Evolutionary conservation across 53 echinoderm and acorn worm species (phyloP).

Genomic region (Mesocentrotus franciscanus): DNA sequence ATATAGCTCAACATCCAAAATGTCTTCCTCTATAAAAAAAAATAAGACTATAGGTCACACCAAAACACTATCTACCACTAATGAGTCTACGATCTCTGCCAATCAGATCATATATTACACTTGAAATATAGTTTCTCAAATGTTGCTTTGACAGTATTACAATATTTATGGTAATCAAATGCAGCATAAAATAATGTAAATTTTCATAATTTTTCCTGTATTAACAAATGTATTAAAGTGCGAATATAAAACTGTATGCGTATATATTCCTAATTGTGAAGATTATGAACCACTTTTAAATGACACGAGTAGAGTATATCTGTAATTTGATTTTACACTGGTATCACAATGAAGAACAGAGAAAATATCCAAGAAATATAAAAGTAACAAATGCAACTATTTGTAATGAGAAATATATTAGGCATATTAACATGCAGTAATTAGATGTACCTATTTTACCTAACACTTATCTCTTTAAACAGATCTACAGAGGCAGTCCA

Average conservation of each 20-base stretch:
- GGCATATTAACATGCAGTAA: no score
- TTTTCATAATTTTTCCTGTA: background rate
- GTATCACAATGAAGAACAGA: no score
- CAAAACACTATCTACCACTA: slow-evolving; percentile 21
- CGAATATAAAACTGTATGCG: background rate
- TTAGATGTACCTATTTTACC: no score
- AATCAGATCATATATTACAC: background rate
- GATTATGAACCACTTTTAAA: no score
- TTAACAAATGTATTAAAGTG: background rate
- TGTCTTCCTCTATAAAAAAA: slow-evolving; percentile 7
- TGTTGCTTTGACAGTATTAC: background rate
- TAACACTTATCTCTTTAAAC: no score
- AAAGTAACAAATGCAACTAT: no score
- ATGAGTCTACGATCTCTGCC: background rate
- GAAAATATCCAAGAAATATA: no score
- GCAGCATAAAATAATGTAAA: slow-evolving; percentile 6
- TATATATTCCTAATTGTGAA: no score
- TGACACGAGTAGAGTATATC: no score
- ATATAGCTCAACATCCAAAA: slow-evolving; percentile 16
- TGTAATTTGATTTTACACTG: no score
- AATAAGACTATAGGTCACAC: slow-evolving; percentile 5
- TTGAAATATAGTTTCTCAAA: background rate
- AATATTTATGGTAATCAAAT: background rate
- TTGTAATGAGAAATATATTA: no score
- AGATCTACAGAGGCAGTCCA: no score